Evolutionary conservation across 2,888 invertebrate genomes (phyloP).

Genomic region (Tethea ocularis): DNA sequence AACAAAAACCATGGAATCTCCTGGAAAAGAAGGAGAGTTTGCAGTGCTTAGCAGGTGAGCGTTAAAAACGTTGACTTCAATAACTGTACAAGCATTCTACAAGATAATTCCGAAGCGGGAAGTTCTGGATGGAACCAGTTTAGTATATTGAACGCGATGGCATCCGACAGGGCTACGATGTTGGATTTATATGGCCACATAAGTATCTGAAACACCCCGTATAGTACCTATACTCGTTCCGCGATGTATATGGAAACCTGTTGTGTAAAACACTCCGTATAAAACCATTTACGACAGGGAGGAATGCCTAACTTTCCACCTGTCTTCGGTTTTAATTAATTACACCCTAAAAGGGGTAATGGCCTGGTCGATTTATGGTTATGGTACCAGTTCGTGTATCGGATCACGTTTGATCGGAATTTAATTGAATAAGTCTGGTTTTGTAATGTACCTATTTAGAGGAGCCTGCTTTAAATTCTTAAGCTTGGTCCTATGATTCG

Average conservation of each 20-base stretch:
- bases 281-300: conserved; percentile 46
- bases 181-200: conserved; percentile 69
- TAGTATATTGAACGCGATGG: conserved; percentile 71
- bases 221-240: conserved; percentile 31
- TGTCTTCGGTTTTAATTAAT: conserved; percentile 59
- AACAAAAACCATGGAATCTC: no score
- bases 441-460: conserved; percentile 13
- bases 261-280: conserved; percentile 39
- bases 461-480: not conserved
- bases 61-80: conserved; percentile 32
- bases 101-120: conserved; percentile 72
- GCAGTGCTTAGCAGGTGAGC: no score
- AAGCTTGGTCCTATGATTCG: not conserved
- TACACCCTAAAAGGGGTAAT: conserved; percentile 50
- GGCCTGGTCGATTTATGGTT: conserved; percentile 47
- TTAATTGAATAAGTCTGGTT: conserved; percentile 45
- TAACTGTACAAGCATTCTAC: conserved; percentile 77
- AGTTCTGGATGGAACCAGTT: conserved; percentile 71
- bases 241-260: conserved; percentile 54
- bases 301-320: conserved; percentile 63
- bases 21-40: no score
- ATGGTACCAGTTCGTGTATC: conserved; percentile 48
- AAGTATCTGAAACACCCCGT: conserved; percentile 39
- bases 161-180: conserved; percentile 61
- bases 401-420: conserved; percentile 42